phyloP scores from a whole-genome alignment of 2,797 vertebrate species.

The Phylloscopus collybita region DNA sequence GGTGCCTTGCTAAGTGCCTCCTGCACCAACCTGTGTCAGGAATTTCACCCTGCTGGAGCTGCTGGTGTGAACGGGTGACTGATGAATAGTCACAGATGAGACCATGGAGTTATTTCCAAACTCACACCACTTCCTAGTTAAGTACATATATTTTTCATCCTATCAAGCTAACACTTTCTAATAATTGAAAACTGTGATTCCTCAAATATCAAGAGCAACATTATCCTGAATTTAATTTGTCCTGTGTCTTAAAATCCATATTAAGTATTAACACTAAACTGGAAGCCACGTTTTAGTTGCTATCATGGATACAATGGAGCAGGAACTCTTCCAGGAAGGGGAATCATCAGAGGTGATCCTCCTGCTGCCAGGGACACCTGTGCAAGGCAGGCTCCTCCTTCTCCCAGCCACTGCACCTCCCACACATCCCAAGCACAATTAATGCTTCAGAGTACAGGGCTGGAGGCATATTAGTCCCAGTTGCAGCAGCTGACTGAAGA shows the following conservation, averaged over 20 bases:
- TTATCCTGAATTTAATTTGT: background rate
- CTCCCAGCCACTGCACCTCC: background rate
- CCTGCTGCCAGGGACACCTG: background rate
- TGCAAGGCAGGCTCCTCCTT: background rate
- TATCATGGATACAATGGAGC: rapidly evolving
- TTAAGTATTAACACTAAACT: background rate
- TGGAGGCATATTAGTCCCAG: background rate
- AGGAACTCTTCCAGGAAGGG: background rate
- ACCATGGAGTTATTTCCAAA: background rate
- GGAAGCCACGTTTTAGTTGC: background rate
- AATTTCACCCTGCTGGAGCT: background rate
- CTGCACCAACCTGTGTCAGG: background rate
- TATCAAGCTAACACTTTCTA: background rate
- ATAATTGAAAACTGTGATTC: background rate
- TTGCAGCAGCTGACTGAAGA: background rate
- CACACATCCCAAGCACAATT: background rate
- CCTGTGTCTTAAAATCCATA: background rate
- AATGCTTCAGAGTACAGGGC: background rate
- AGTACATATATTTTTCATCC: background rate
- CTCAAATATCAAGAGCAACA: background rate
- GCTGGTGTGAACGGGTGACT: background rate
- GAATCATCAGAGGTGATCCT: background rate
- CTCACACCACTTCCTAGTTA: background rate
- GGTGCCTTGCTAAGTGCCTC: background rate
- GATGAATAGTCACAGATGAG: background rate